A percentile compares a stretch with the other conserved stretches of the same genome.
phyloP scores from a whole-genome alignment of 2,797 vertebrate genomes.

The Sebastes alutus region DNA sequence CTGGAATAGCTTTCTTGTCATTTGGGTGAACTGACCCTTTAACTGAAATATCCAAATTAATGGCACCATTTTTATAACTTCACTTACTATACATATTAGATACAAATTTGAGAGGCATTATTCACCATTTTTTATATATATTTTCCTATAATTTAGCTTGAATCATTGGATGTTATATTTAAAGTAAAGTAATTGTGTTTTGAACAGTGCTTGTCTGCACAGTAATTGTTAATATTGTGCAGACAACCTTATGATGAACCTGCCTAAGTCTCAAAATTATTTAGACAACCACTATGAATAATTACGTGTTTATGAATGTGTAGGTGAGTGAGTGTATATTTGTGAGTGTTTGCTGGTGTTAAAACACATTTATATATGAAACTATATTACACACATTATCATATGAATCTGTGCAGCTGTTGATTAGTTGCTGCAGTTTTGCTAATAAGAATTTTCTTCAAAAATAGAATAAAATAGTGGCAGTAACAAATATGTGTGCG shows the following conservation, averaged over 20 bases:
- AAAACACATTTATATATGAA: not conserved
- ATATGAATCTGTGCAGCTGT: not conserved
- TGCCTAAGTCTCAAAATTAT: not conserved
- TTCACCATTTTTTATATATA: not conserved
- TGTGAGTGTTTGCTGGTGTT: slow-evolving; percentile 19
- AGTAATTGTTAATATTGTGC: not conserved
- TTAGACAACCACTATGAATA: not conserved
- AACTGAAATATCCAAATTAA: not conserved
- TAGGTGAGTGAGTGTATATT: slow-evolving; percentile 27
- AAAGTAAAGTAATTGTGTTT: not conserved
- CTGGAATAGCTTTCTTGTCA: not conserved
- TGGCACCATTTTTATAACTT: not conserved
- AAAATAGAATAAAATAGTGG: not conserved
- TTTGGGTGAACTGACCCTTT: slow-evolving; percentile 40
- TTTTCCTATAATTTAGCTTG: not conserved
- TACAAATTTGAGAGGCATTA: not conserved
- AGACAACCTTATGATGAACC: not conserved
- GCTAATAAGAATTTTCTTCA: not conserved
- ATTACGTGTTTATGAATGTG: slow-evolving; percentile 10
- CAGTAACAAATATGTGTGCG: slow-evolving; percentile 5
- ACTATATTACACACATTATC: not conserved
- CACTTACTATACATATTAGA: not conserved
- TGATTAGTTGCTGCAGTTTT: not conserved
- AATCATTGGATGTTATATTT: not conserved
- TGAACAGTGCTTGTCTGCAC: not conserved